A percentile compares a stretch with the other conserved stretches of the same genome.
phyloP scores from a whole-genome alignment of 1,140 invertebrate species.

The Leptinotarsa lineolata region DNA sequence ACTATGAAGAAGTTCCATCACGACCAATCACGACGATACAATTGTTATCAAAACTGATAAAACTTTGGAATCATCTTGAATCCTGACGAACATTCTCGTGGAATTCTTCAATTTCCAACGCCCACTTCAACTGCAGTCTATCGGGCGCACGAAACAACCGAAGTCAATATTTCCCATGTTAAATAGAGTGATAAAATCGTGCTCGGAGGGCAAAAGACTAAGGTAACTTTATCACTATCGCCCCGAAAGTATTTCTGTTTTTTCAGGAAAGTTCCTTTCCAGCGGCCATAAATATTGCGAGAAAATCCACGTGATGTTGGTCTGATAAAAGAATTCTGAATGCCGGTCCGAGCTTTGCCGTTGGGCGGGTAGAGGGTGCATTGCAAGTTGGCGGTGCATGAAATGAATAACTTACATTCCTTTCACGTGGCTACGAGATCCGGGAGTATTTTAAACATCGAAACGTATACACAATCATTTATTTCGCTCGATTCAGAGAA shows the following conservation, averaged over 20 bases:
- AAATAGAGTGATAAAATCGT: constrained; percentile 27
- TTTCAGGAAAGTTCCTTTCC: constrained; percentile 23
- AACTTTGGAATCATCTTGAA: no score
- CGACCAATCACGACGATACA: no score
- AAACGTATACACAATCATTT: constrained; percentile 21
- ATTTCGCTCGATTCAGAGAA: constrained; percentile 13
- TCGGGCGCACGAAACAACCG: not conserved
- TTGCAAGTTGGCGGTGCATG: constrained; percentile 24
- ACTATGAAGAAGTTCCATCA: no score
- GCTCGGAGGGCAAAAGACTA: constrained; percentile 17
- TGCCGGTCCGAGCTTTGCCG: constrained; percentile 7
- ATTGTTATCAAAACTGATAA: no score
- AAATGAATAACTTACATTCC: constrained; percentile 27
- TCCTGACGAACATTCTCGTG: no score
- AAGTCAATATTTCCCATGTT: constrained; percentile 25
- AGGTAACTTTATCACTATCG: constrained; percentile 27
- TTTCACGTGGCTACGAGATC: constrained; percentile 18
- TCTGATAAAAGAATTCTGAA: constrained; percentile 26
- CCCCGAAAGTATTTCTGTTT: constrained; percentile 26
- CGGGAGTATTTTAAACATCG: constrained; percentile 9
- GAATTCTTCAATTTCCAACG: not conserved
- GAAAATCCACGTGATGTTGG: constrained; percentile 25
- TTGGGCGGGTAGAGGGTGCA: constrained; percentile 15
- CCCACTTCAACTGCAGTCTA: not conserved
- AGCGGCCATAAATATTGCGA: constrained; percentile 18